Evolutionary conservation across 2,113 vertebrate genomes (phyloP).

Genomic region (Ammodytes dubius): DNA sequence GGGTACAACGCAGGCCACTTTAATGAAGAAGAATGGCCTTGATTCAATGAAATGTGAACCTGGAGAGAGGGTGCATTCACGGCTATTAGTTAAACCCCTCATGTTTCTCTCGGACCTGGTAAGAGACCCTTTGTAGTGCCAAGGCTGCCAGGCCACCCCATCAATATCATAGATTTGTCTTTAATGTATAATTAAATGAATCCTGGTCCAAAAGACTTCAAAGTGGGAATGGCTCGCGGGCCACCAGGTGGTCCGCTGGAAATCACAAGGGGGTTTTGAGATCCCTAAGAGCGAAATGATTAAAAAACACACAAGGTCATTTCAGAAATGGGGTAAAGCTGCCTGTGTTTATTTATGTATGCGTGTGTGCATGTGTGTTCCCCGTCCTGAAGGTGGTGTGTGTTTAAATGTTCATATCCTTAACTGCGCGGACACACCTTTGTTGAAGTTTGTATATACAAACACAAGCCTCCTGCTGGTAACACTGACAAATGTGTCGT

Average conservation of each 20-base stretch:
- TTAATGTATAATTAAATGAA: slow-evolving; percentile 82
- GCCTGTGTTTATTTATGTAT: slow-evolving; percentile 48
- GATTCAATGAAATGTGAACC: slow-evolving; percentile 77
- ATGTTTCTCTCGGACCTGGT: slow-evolving; percentile 58
- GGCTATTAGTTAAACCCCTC: slow-evolving; percentile 67
- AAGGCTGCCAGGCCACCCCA: slow-evolving; percentile 68
- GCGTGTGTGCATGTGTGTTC: slow-evolving; percentile 12
- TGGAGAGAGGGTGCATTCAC: slow-evolving; percentile 49
- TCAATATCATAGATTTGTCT: slow-evolving; percentile 80
- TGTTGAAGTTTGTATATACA: slow-evolving; percentile 22
- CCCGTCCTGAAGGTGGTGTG: slow-evolving; percentile 18
- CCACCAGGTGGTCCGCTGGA: slow-evolving; percentile 69
- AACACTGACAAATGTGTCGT: slow-evolving; percentile 16
- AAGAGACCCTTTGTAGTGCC: slow-evolving; percentile 77
- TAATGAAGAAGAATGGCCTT: slow-evolving; percentile 75
- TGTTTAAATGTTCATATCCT: slow-evolving; percentile 34
- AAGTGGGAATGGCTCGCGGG: slow-evolving; percentile 64
- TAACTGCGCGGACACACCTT: neutral
- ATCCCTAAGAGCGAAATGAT: slow-evolving; percentile 73
- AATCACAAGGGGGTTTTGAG: slow-evolving; percentile 55
- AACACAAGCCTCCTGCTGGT: neutral
- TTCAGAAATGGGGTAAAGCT: slow-evolving; percentile 39
- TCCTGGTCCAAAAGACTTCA: slow-evolving; percentile 75
- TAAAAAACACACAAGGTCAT: slow-evolving; percentile 67
- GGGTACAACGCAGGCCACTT: slow-evolving; percentile 46